Evolutionary conservation across 2,113 vertebrate genomes (phyloP).

Genomic region (Melanerpes formicivorus): DNA sequence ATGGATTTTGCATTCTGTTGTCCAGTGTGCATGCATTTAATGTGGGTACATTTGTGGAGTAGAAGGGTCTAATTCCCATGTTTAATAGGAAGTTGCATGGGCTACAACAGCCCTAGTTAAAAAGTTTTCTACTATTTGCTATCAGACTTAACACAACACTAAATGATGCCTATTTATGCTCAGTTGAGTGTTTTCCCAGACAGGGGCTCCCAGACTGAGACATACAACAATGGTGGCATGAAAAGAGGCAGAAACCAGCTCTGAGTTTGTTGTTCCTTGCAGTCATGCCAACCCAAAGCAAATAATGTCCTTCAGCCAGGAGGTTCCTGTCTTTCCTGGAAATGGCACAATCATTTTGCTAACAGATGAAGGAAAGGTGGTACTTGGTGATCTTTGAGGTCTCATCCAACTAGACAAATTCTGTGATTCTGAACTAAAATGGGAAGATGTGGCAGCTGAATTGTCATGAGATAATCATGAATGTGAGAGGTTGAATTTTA

Average conservation of each 20-base stretch:
- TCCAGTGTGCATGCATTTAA: neutral
- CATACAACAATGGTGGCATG: neutral
- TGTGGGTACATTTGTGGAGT: neutral
- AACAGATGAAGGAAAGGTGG: neutral
- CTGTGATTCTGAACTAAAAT: neutral
- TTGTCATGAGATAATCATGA: rapidly evolving
- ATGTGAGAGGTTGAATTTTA: neutral
- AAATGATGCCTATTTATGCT: neutral
- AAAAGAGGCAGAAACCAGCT: neutral
- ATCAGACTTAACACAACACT: neutral
- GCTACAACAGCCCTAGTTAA: neutral
- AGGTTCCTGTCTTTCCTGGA: neutral
- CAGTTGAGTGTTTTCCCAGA: neutral
- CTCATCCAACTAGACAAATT: neutral
- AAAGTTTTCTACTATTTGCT: neutral
- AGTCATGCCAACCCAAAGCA: neutral
- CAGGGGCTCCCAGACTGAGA: neutral
- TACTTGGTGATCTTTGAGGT: neutral
- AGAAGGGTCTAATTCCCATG: neutral
- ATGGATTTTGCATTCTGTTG: neutral
- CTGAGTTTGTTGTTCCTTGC: neutral
- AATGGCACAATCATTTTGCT: neutral
- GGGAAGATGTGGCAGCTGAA: neutral
- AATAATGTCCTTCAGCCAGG: neutral
- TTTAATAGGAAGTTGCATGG: neutral